Conservation (phyloP, 2,797 vertebrate genomes). For the Anabas testudineus region DNA sequence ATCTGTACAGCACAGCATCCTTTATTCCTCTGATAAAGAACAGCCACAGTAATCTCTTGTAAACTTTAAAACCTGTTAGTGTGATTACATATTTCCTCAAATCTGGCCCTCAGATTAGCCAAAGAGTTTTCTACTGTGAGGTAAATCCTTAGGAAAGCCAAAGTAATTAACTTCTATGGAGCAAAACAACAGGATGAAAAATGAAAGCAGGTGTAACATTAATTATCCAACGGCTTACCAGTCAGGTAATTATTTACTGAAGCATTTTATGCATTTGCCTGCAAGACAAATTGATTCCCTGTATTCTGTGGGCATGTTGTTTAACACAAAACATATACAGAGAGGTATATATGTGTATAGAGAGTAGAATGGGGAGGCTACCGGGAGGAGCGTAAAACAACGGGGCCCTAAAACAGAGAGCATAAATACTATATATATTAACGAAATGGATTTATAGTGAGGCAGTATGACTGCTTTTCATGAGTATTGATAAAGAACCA, state of each 20-base stretch:
- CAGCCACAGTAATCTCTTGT: not conserved
- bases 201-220: conserved; percentile 56
- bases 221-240: conserved; percentile 58
- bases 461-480: not conserved
- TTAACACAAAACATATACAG: conserved; percentile 33
- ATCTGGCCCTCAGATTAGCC: not conserved
- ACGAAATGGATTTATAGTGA: not conserved
- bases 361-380: conserved; percentile 3
- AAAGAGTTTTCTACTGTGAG: conserved; percentile 7
- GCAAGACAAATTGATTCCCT: conserved; percentile 54
- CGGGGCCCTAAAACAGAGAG: not conserved
- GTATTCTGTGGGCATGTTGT: conserved; percentile 47
- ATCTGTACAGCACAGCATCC: too few relatives aligned
- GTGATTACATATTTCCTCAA: conserved; percentile 40
- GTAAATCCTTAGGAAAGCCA: conserved; percentile 44
- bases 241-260: conserved; percentile 65
- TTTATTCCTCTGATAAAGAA: too few relatives aligned
- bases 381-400: conserved; percentile 7
- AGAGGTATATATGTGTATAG: conserved; percentile 23
- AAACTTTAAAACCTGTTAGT: not conserved
- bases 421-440: not conserved
- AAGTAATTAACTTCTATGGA: conserved; percentile 62
- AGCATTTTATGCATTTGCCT: conserved; percentile 39
- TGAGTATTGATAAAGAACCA: not conserved
- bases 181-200: conserved; percentile 57